Base-by-base conservation (phyloP, 2,797 vertebrate genomes). In the Basileuterus tristriatus region DNA sequence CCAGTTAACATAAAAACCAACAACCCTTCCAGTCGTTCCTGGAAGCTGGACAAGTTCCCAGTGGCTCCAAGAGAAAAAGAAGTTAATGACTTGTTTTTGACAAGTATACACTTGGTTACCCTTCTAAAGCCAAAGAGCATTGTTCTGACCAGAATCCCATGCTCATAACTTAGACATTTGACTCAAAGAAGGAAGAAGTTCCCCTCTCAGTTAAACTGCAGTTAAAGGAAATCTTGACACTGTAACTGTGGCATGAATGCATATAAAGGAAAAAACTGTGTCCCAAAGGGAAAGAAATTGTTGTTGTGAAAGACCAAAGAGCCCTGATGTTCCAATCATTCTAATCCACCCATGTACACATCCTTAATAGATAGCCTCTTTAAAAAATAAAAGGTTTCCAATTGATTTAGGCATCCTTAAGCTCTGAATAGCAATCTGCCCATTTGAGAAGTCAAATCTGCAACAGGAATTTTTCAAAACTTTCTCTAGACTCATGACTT, bases 21-120 rank as follows among this genome's bases (percentile, higher is more conserved):
- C 60, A 85, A 7, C 12, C 9, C 11, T 34, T 58, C 26, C 32
- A 78, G 60, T 88, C 53, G 37, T 87, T 95, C 88, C 64, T 87
- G 70, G 39, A 92, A 82, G 56, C 44, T 83, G 87, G 70, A 89
- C 18, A 90, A 26, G 15, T 50, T 88, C 83, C 75, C 84, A 88
- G 43, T 20, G 44, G 22, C 63, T 80, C 46, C 41, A 63, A 47
- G 10, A 77, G 56, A 81, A 89, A 93, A 93, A 87, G 2, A 91
- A 92, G 78, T 52, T 91, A 85, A 90, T 78, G 5, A 76, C 59
- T 93, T 93, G 52, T 59, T 95, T 95, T 94, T 72, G 85, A 56
- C 43, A 83, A 90, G 62, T 83, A 60, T 37, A 92, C 27, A 83
- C 67, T 70, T 55, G 47, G 67, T 79, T 92, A 74, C n/a, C 34